phyloP scores from a whole-genome alignment of 2,888 invertebrate genomes.

The Euclidia mi region DNA sequence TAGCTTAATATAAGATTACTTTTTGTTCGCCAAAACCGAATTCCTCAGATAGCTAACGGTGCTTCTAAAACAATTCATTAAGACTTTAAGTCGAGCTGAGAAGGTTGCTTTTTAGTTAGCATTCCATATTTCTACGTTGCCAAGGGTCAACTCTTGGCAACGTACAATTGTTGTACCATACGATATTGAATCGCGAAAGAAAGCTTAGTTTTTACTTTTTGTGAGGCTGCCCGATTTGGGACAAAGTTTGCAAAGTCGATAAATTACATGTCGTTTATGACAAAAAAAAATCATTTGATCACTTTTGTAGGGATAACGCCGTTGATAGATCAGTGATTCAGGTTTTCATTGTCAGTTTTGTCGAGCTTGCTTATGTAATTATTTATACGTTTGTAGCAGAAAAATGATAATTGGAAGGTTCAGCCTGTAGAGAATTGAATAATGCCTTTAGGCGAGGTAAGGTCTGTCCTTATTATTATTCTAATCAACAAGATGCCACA shows the following conservation, averaged over 20 bases:
- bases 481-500: no score
- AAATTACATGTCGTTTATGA: slow-evolving; percentile 20
- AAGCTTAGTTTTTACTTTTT: slow-evolving; percentile 30
- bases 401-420: no score
- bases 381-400: no score
- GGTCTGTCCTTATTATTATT: no score
- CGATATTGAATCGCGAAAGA: slow-evolving; percentile 35
- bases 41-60: not conserved
- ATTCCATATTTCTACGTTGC: not conserved
- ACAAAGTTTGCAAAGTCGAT: slow-evolving; percentile 9
- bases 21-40: not conserved
- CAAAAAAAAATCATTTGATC: slow-evolving; percentile 28
- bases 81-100: not conserved
- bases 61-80: not conserved
- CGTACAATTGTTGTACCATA: no score
- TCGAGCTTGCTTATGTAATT: no score
- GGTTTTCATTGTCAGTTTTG: no score
- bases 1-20: not conserved
- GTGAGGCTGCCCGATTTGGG: slow-evolving; percentile 6
- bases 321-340: not conserved
- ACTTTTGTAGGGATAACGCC: slow-evolving; percentile 4
- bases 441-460: no score
- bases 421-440: no score
- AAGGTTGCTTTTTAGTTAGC: not conserved
- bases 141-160: slow-evolving; percentile 5